Evolutionary conservation across 2,888 invertebrate species (phyloP).

Genomic region (Aquatica leii): DNA sequence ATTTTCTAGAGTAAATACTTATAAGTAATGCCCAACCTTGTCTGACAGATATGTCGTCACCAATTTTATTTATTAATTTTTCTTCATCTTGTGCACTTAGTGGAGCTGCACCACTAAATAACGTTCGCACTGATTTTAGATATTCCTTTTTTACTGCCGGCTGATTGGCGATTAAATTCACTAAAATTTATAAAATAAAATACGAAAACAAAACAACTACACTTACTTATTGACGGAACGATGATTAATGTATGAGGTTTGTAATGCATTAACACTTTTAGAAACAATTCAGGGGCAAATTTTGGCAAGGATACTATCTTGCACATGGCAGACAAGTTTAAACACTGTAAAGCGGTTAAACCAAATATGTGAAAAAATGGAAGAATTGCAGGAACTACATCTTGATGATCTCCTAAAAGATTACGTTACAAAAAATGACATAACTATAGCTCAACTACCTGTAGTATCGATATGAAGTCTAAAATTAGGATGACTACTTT

Average conservation of each 20-base stretch:
- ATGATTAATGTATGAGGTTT: conserved; percentile 71
- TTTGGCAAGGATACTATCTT: conserved; percentile 75
- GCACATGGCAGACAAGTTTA: conserved; percentile 62
- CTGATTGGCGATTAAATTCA: conserved; percentile 73
- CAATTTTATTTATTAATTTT: conserved; percentile 47
- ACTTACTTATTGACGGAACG: conserved; percentile 80
- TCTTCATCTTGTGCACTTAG: conserved; percentile 47
- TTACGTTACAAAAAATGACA: neutral
- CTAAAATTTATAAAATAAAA: conserved; percentile 53
- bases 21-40: conserved; percentile 47
- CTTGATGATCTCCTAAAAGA: conserved; percentile 64
- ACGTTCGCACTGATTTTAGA: conserved; percentile 62
- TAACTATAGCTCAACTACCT: conserved; percentile 8
- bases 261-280: conserved; percentile 71
- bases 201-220: neutral
- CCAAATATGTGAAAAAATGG: conserved; percentile 89
- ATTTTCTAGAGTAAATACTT: neutral
- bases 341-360: conserved; percentile 67
- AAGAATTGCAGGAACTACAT: conserved; percentile 72
- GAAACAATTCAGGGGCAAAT: conserved; percentile 75
- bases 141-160: conserved; percentile 67
- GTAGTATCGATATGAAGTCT: conserved; percentile 13
- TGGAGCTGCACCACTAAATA: conserved; percentile 74
- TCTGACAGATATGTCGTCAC: conserved; percentile 42
- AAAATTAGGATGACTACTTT: conserved; percentile 15